Conservation (phyloP, 2,888 invertebrate genomes). For the Eupithecia subumbrata region DNA sequence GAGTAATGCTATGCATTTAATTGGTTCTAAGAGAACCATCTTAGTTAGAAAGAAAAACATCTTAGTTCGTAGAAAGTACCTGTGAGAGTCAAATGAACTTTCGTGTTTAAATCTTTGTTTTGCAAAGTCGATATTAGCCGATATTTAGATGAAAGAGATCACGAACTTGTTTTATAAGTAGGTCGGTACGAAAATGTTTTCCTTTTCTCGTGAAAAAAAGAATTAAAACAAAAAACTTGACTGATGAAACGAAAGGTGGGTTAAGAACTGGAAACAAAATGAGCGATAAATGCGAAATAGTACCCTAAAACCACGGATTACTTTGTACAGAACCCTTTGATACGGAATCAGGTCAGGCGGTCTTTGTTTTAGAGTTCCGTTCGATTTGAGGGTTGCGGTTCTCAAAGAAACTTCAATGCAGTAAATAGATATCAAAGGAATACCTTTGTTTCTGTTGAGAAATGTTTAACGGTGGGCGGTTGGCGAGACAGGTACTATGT, state of each 20-base stretch:
- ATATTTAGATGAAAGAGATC: not conserved
- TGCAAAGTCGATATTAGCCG: too few species aligned
- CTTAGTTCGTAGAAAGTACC: too few species aligned
- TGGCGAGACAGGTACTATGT: not conserved
- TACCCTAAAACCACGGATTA: slow-evolving; percentile 32
- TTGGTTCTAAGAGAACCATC: too few species aligned
- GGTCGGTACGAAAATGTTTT: not conserved
- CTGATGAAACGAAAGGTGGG: slow-evolving; percentile 19
- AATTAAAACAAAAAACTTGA: slow-evolving; percentile 10
- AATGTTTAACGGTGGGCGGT: not conserved
- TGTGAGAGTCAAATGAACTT: too few species aligned
- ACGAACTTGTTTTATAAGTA: not conserved
- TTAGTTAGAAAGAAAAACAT: too few species aligned
- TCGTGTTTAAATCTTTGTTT: too few species aligned
- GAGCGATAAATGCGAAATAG: slow-evolving; percentile 38
- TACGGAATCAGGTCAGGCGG: slow-evolving; percentile 41
- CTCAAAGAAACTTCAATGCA: slow-evolving; percentile 31
- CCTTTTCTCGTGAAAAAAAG: not conserved
- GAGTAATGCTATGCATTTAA: too few species aligned
- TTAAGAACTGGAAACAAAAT: slow-evolving; percentile 41
- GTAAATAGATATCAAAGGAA: slow-evolving; percentile 33
- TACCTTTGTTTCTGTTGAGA: slow-evolving; percentile 13
- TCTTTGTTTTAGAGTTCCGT: slow-evolving; percentile 44
- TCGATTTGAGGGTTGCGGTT: slow-evolving; percentile 38
- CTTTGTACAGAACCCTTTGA: slow-evolving; percentile 32